Evolutionary conservation across 2,113 vertebrate species (phyloP), one percentile per base, ranked within the genome.

Genomic region (Xenus cinereus): DNA sequence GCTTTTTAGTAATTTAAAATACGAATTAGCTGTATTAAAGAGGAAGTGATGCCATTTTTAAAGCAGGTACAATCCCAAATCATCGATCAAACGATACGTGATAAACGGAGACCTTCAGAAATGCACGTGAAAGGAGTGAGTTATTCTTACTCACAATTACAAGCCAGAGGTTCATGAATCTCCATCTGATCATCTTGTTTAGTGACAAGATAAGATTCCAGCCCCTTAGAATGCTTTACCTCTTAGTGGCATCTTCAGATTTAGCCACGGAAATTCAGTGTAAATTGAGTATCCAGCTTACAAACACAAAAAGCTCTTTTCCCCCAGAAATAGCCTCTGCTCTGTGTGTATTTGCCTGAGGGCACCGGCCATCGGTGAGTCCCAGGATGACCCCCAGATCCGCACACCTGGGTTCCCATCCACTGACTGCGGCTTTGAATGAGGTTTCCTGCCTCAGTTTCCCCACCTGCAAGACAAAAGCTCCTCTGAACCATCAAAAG

Each of bases 401-500:
- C 27, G 5, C 66, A 59, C 39, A 4, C 43, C 57, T 4, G 30
- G 28, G 7, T 1, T 75, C 78, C 54, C 57, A 28, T 2, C 56
- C 48, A 10, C 46, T 5, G 37, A 6, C 0, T 1, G 5, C 2
- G 0, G 19, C 5, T 14, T 3, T 22, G 22, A 78, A 6, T 1
- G 26, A 23, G 32, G 6, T 28, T 73, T 74, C 12, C 74, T 95
- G 87, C 87, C 91, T 93, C 89, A 82, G 43, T 92, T 95, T 93
- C 87, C 69, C 67, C 57, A 51, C 27, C 73, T 28, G 39, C 30
- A 23, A 85, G 48, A 46, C 14, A 35, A 57, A 45, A 87, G 35
- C 62, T 59, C 5, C 76, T 69, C 53, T 46, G 77, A 59, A 24
- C 46, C 50, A 8, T 51, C 92, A 18, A 46, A 46, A 80, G n/a